phyloP scores from a whole-genome alignment of 1,140 invertebrate genomes.

The Paralvinella palmiformis region DNA sequence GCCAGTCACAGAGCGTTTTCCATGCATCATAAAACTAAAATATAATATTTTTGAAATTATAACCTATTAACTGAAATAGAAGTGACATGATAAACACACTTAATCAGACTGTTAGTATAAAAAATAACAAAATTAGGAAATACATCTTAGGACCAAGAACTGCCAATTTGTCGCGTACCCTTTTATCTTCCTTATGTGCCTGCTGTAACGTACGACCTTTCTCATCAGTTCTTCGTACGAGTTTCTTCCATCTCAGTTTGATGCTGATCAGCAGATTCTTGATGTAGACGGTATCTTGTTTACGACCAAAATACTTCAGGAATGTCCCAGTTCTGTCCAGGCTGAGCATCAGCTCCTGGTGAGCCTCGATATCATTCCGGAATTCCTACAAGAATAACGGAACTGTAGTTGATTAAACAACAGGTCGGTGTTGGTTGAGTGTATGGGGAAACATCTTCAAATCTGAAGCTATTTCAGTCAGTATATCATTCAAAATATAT shows the following conservation, averaged over 20 bases:
- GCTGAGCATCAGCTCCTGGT: conserved; percentile 89
- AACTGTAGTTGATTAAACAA: too few species aligned
- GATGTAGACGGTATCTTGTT: conserved; percentile 97
- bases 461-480: too few species aligned
- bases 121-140: too few species aligned
- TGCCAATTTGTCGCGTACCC: conserved; percentile 49
- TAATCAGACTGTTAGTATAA: too few species aligned
- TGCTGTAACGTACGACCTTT: conserved; percentile 74
- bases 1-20: conserved; percentile 69
- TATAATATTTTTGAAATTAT: too few species aligned
- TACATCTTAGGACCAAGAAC: conserved; percentile 71
- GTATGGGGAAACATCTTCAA: too few species aligned
- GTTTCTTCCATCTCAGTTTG: conserved; percentile 93
- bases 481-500: too few species aligned
- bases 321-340: conserved; percentile 96
- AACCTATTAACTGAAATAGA: neutral
- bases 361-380: conserved; percentile 86
- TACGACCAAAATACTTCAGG: conserved; percentile 96
- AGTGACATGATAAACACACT: too few species aligned
- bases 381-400: conserved; percentile 63
- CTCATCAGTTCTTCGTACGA: conserved; percentile 70
- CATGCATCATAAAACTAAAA: conserved; percentile 78
- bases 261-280: conserved; percentile 96
- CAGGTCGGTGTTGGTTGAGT: too few species aligned
- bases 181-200: conserved; percentile 89